Evolutionary conservation across 2,113 vertebrate species (phyloP).

Genomic region (Alethe diademata): DNA sequence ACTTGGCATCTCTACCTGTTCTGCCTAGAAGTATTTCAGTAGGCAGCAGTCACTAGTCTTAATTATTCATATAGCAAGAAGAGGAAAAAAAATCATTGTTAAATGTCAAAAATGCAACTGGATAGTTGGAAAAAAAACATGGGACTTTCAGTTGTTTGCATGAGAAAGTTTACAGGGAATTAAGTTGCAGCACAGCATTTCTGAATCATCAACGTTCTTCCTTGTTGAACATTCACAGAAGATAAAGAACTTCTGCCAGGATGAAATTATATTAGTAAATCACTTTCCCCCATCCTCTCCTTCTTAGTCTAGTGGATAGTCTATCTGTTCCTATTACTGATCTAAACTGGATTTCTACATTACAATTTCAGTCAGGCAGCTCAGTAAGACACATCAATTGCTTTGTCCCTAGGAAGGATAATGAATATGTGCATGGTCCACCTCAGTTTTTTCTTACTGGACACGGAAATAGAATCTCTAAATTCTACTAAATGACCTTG

Average conservation of each 20-base stretch:
- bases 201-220: neutral
- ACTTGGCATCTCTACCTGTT: neutral
- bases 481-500: neutral
- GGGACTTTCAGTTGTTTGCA: neutral
- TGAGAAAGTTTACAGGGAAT: neutral
- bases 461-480: neutral
- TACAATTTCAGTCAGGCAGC: neutral
- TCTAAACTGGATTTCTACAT: neutral
- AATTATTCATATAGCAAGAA: neutral
- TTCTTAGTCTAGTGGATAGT: neutral
- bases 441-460: neutral
- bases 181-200: neutral
- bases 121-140: neutral
- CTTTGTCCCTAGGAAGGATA: neutral
- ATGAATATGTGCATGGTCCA: neutral
- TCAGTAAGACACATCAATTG: neutral
- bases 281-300: neutral
- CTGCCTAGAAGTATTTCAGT: neutral
- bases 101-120: neutral
- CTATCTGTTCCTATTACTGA: neutral
- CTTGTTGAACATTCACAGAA: neutral
- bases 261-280: neutral
- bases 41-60: neutral
- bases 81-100: neutral
- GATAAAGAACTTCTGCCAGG: neutral